Evolutionary conservation across 1,140 invertebrate species (phyloP).

Genomic region (Drosophila melanica): DNA sequence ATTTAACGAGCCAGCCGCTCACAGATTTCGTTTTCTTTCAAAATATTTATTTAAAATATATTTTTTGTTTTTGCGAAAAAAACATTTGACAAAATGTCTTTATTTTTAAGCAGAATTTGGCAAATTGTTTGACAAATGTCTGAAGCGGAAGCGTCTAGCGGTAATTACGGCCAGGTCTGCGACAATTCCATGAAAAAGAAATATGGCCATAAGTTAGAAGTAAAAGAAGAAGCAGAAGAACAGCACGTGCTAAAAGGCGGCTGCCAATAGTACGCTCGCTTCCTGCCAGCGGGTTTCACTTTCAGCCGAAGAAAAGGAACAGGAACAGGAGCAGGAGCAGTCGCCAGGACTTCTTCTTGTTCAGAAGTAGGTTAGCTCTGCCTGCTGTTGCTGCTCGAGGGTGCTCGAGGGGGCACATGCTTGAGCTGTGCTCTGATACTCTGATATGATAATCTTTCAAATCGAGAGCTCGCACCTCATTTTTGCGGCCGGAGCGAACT

Average conservation of each 20-base stretch:
- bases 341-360: slow-evolving; percentile 25
- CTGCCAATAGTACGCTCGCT: slow-evolving; percentile 9
- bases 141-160: slow-evolving; percentile 30
- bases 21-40: not conserved
- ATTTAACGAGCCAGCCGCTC: slow-evolving; percentile 33
- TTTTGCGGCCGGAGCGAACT: slow-evolving; percentile 47
- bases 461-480: slow-evolving; percentile 80
- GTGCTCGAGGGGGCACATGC: slow-evolving; percentile 28
- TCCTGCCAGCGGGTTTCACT: slow-evolving; percentile 74
- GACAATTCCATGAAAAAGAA: slow-evolving; percentile 24
- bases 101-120: slow-evolving; percentile 46
- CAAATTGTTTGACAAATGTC: slow-evolving; percentile 34
- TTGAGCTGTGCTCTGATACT: not conserved
- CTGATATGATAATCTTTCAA: slow-evolving; percentile 79
- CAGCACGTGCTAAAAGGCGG: slow-evolving; percentile 11
- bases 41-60: slow-evolving; percentile 16
- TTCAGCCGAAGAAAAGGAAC: slow-evolving; percentile 37
- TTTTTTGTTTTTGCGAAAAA: slow-evolving; percentile 7
- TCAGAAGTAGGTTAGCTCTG: slow-evolving; percentile 37
- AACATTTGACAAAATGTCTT: slow-evolving; percentile 48
- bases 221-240: slow-evolving; percentile 1
- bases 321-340: slow-evolving; percentile 40
- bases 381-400: slow-evolving; percentile 58
- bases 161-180: slow-evolving; percentile 18
- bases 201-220: slow-evolving; percentile 6